Evolutionary conservation across 2,888 invertebrate species (phyloP).

Genomic region (Leptogaster cylindrica): DNA sequence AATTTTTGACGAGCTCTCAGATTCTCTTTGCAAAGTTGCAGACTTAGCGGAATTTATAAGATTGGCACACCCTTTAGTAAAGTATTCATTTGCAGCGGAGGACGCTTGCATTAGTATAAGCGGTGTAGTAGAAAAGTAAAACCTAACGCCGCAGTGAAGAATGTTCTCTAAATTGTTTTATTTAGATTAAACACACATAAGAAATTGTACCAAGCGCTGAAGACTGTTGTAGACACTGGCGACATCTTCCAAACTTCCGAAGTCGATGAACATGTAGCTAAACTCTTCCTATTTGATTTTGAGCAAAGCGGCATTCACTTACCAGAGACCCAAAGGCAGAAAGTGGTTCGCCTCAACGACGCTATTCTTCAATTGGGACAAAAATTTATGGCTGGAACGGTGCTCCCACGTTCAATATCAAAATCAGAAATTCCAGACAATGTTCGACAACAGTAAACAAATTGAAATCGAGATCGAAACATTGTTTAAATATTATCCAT

Average conservation of each 20-base stretch:
- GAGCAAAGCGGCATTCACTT: conserved; percentile 98
- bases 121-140: conserved; percentile 90
- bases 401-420: conserved; percentile 71
- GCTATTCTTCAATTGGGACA: conserved; percentile 84
- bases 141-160: conserved; percentile 3
- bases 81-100: conserved; percentile 83
- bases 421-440: conserved; percentile 72
- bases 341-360: conserved; percentile 88
- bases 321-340: conserved; percentile 70
- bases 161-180: neutral
- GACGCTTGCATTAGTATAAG: conserved; percentile 87
- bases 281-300: conserved; percentile 94
- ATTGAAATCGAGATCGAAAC: too few relatives aligned
- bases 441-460: conserved; percentile 74
- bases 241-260: conserved; percentile 71
- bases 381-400: conserved; percentile 78
- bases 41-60: conserved; percentile 97
- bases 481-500: neutral
- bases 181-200: conserved; percentile 88
- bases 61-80: conserved; percentile 84
- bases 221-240: conserved; percentile 72
- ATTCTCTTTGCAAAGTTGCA: conserved; percentile 93
- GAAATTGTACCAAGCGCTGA: conserved; percentile 79
- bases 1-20: conserved; percentile 95
- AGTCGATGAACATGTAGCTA: conserved; percentile 84